Evolutionary conservation across 2,888 invertebrate genomes (phyloP).

Genomic region (Eupeodes latifasciatus): DNA sequence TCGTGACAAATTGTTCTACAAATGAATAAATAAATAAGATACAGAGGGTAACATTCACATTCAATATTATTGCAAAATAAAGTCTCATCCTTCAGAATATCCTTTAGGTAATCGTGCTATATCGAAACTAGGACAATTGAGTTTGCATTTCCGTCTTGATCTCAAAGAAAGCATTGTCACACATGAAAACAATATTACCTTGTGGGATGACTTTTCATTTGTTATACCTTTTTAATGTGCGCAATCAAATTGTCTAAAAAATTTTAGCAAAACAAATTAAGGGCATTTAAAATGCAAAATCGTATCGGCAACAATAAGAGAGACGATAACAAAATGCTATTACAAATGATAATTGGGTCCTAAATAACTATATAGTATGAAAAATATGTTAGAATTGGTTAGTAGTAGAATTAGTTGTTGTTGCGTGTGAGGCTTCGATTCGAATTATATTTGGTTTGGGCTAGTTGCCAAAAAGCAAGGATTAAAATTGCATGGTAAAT

Average conservation of each 20-base stretch:
- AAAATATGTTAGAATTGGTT: not conserved
- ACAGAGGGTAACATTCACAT: slow-evolving; percentile 39
- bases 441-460: not conserved
- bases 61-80: slow-evolving; percentile 11
- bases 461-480: not conserved
- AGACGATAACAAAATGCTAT: not conserved
- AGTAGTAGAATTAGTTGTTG: too few species aligned
- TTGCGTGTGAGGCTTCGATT: not conserved
- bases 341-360: not conserved
- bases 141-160: slow-evolving; percentile 28
- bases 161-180: not conserved
- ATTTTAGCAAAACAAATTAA: not conserved
- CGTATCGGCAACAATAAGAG: not conserved
- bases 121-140: slow-evolving; percentile 8
- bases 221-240: too few species aligned
- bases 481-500: not conserved
- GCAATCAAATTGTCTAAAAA: not conserved
- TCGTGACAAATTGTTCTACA: slow-evolving; percentile 48
- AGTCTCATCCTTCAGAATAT: too few species aligned
- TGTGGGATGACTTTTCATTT: not conserved
- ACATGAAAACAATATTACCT: not conserved
- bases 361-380: not conserved
- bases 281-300: not conserved
- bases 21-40: slow-evolving; percentile 24
- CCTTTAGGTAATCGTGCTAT: not conserved